A percentile compares a stretch with the other conserved stretches of the same genome.
Evolutionary conservation across 2,797 vertebrate species (phyloP).

Genomic region (Ibycter americanus): DNA sequence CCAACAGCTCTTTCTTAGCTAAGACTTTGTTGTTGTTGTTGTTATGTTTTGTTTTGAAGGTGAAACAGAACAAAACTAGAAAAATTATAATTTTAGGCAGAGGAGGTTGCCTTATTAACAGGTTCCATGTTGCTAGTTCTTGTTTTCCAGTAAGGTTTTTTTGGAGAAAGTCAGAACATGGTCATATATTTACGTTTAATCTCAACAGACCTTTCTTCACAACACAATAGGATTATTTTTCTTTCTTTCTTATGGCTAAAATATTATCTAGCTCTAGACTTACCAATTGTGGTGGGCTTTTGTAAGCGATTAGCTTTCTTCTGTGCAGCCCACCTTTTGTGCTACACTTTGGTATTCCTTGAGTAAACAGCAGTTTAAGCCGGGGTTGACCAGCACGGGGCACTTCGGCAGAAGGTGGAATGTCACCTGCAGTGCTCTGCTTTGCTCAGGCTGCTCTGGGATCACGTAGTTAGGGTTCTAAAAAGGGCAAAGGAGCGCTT

Average conservation of each 20-base stretch:
- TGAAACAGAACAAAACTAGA: background rate
- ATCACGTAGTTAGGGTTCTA: background rate
- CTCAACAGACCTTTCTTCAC: background rate
- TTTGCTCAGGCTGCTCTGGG: background rate
- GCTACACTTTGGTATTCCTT: background rate
- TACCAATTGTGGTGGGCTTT: rapidly evolving
- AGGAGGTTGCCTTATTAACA: background rate
- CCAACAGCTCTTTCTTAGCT: background rate
- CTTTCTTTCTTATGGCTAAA: background rate
- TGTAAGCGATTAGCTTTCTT: background rate
- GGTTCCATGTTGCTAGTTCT: background rate
- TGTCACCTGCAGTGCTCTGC: background rate
- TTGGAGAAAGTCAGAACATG: background rate
- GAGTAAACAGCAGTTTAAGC: background rate
- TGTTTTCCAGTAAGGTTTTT: background rate
- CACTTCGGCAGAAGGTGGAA: background rate
- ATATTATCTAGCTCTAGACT: background rate
- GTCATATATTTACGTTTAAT: background rate
- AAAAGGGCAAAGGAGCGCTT: background rate
- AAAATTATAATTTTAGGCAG: background rate
- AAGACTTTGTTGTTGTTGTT: background rate
- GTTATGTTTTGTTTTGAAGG: background rate
- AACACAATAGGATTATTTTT: background rate
- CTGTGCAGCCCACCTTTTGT: too few relatives aligned
- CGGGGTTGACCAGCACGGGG: background rate